Evolutionary conservation across 1,140 invertebrate genomes (phyloP).

Genomic region (Acyrthosiphon pisum): DNA sequence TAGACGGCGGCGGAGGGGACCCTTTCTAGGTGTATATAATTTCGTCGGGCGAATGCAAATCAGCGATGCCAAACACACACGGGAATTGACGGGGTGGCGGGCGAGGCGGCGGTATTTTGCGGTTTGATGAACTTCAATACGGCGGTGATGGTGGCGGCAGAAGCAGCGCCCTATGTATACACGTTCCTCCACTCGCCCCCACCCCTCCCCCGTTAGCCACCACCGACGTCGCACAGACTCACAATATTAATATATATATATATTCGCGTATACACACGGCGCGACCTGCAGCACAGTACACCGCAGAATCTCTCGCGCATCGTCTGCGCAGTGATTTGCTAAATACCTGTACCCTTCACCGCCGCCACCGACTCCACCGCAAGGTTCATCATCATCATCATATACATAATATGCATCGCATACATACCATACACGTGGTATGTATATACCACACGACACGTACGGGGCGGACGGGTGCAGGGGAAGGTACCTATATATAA

Average conservation of each 20-base stretch:
- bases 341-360: constrained; percentile 7
- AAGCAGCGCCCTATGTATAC: background rate
- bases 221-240: background rate
- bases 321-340: constrained; percentile 41
- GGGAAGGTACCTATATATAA: too few relatives aligned
- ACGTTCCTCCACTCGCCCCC: background rate
- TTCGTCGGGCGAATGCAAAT: constrained; percentile 54
- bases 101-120: constrained; percentile 22
- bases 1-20: background rate
- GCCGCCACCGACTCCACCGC: background rate
- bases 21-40: constrained; percentile 49
- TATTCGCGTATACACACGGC: background rate
- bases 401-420: background rate
- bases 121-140: constrained; percentile 57
- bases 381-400: background rate
- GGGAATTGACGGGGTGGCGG: constrained; percentile 10
- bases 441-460: background rate
- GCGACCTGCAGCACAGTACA: background rate
- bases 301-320: background rate
- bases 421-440: background rate
- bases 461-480: background rate
- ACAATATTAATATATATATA: background rate
- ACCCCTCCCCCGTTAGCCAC: background rate
- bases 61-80: constrained; percentile 55
- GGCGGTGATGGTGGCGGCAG: too few relatives aligned